Conservation (phyloP, 2,797 vertebrate species). For the Mus spretus region DNA sequence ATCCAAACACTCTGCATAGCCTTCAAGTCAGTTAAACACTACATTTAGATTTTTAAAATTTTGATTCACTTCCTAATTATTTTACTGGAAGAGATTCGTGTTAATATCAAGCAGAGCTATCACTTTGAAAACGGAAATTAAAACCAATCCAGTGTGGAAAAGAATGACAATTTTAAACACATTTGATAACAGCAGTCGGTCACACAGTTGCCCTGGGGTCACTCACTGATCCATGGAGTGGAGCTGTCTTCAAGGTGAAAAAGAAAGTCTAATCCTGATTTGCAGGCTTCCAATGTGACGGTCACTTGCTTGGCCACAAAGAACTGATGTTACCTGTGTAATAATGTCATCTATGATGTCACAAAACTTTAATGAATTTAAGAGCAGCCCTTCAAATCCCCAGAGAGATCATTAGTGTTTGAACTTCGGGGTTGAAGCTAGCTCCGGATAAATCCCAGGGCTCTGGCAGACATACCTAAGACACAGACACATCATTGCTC, state of each 20-base stretch:
- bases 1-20: neutral
- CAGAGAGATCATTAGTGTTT: constrained; percentile 88
- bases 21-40: constrained; percentile 52
- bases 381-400: constrained; percentile 91
- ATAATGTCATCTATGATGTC: constrained; percentile 90
- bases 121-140: constrained; percentile 15
- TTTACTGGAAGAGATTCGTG: neutral
- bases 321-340: constrained; percentile 89
- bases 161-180: constrained; percentile 24
- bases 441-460: constrained; percentile 87
- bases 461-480: constrained; percentile 72
- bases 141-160: neutral
- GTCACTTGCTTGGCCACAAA: constrained; percentile 88
- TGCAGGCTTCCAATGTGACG: constrained; percentile 90
- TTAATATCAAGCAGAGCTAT: neutral
- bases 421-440: constrained; percentile 88
- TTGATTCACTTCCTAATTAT: neutral
- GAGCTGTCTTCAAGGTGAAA: constrained; percentile 80
- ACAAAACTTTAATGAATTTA: constrained; percentile 93
- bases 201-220: constrained; percentile 22
- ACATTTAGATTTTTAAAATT: constrained; percentile 37
- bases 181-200: constrained; percentile 55
- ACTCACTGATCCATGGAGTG: constrained; percentile 40
- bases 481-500: constrained; percentile 64
- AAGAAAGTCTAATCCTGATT: constrained; percentile 88